Evolutionary conservation across 2,888 invertebrate genomes (phyloP), one percentile per base, ranked within the genome.

Genomic region (Ferrisia virgata): DNA sequence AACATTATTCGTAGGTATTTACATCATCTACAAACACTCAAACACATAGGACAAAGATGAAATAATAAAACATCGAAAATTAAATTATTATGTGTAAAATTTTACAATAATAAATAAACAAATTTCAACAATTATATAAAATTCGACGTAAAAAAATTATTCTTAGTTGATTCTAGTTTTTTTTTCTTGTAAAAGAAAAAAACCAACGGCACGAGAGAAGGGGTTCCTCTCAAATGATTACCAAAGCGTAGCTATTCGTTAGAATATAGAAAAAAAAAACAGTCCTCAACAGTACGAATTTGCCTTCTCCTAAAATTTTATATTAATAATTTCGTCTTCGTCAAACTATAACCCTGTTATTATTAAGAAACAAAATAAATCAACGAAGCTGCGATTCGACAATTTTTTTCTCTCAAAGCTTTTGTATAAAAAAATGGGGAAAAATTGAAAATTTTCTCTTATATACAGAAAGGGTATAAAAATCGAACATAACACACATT

Each of bases 61-160:
- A 53, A n/a, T 9, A 25, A 6, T 76, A 36, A 18, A 36, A 76
- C 36, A 76, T 76, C 72, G 13, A 33, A 76, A 76, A 76, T 36
- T 15, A 33, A 58, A 64, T 28, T 4, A 72, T 18, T 76, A 36
- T 9, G 72, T 76, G 72, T 76, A 76, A 76, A 76, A 76, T 36
- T 53, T 53, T 53, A 76, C 36, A 36, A 15, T 28, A 22, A 53
- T 72, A 72, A 36, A 76, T 36, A 36, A 64, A 69, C 33, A n/a
- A 76, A 76, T 36, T 36, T 76, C 72, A 76, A 76, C 72, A 76
- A 76, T 76, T 28, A 36, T 76, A 76, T 76, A 76, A 76, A 76
- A 76, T 33, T 76, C 36, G 33, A n/a, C 36, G 36, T 76, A 76
- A 33, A 76, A n/a, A 76, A 76, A 76, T 18, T 18, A 31, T 31